Conservation (phyloP, 30 jellyfish, hydroid and myxozoan species). For the Pseudorhiza aurosa region DNA sequence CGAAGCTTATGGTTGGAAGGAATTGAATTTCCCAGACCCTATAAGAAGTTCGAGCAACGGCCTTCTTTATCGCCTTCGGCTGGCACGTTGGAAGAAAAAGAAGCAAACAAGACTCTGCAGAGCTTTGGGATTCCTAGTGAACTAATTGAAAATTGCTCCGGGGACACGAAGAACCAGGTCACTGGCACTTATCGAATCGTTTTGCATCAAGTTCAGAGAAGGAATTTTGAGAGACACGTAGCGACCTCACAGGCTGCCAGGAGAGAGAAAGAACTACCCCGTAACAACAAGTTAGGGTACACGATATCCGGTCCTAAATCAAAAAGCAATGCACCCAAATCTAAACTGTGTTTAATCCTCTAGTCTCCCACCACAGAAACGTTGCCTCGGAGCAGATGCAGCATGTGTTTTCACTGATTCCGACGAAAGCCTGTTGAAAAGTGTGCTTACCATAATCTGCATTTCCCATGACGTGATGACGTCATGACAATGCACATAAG, state of each 20-base stretch:
- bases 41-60: constrained; percentile 48
- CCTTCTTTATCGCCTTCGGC: constrained; percentile 57
- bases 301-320: constrained; percentile 27
- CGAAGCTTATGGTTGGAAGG: constrained; percentile 93
- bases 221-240: constrained; percentile 56
- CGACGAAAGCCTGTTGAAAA: too few relatives aligned
- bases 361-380: constrained; percentile 2
- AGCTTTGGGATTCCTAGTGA: constrained; percentile 75
- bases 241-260: constrained; percentile 69
- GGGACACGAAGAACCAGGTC: constrained; percentile 65
- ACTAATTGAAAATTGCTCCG: constrained; percentile 53
- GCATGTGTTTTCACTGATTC: too few relatives aligned
- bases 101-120: constrained; percentile 58
- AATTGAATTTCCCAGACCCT: constrained; percentile 66
- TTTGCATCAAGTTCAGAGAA: constrained; percentile 83
- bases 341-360: constrained; percentile 79
- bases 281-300: constrained; percentile 36
- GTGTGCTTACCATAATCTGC: too few relatives aligned
- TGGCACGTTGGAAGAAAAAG: constrained; percentile 71
- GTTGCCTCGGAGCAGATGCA: not conserved
- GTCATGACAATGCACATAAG: too few relatives aligned
- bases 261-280: constrained; percentile 53
- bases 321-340: constrained; percentile 50
- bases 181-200: constrained; percentile 92
- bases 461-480: too few relatives aligned